Percentiles rank a stretch among this genome's conserved stretches.
Conservation (phyloP, 2,113 vertebrate genomes). For the Mellivora capensis region DNA sequence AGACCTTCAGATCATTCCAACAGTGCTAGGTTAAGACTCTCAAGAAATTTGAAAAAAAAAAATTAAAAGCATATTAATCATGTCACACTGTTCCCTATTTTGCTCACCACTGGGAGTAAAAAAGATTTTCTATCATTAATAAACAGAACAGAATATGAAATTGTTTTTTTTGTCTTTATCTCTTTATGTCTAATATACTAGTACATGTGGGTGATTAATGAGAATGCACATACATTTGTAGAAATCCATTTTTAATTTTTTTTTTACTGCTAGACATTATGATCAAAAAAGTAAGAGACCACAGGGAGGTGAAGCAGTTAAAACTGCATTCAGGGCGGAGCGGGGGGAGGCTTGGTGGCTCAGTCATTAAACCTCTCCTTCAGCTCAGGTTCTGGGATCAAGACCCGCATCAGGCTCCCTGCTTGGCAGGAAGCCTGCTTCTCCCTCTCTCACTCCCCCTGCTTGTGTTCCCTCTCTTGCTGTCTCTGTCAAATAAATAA, state of each 20-base stretch:
- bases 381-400: background rate
- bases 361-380: background rate
- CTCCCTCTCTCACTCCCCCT: too few species aligned
- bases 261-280: background rate
- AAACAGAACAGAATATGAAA: background rate
- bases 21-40: background rate
- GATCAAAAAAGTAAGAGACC: background rate
- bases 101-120: background rate
- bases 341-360: background rate
- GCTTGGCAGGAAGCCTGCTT: too few species aligned
- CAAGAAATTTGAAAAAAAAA: background rate
- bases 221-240: background rate
- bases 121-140: background rate
- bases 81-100: background rate
- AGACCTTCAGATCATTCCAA: background rate
- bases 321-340: background rate
- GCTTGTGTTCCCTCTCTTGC: too few species aligned
- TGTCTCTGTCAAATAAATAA: too few species aligned
- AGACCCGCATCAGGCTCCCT: background rate
- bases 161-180: constrained; percentile 13
- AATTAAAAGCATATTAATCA: background rate
- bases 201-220: background rate
- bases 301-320: background rate
- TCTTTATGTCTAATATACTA: background rate
- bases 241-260: background rate